A percentile compares a stretch with the other conserved stretches of the same genome.
phyloP scores from a whole-genome alignment of 2,797 vertebrate genomes.

The Hirundo rustica region DNA sequence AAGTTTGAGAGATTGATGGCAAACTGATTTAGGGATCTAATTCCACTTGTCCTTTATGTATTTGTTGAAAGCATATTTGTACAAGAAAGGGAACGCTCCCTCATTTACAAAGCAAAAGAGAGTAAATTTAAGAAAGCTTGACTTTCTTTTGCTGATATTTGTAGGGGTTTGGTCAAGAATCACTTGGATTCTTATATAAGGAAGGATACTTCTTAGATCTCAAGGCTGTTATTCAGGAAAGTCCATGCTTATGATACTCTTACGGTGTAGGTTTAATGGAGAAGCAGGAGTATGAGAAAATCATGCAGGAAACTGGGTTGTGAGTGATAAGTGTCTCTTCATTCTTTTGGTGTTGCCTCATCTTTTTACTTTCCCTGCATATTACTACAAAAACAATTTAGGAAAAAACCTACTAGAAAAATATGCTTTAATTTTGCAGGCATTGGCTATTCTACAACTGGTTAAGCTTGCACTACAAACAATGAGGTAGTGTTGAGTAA shows the following conservation, averaged over 20 bases:
- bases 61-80: background rate
- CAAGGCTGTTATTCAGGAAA: background rate
- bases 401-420: background rate
- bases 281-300: background rate
- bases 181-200: background rate
- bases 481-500: constrained; percentile 69
- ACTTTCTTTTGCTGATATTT: background rate
- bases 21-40: background rate
- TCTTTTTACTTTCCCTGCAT: background rate
- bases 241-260: background rate
- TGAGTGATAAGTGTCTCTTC: background rate
- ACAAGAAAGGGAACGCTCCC: background rate
- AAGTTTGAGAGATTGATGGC: background rate
- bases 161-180: background rate
- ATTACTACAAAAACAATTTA: background rate
- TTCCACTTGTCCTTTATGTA: background rate
- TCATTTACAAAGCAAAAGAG: background rate
- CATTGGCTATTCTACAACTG: background rate
- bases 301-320: background rate
- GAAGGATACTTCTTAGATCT: background rate
- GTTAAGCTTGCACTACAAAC: constrained; percentile 73
- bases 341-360: background rate
- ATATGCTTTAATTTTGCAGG: background rate
- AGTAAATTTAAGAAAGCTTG: background rate
- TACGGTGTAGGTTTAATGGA: background rate